Evolutionary conservation across 1,140 invertebrate genomes (phyloP), one percentile per base, ranked within the genome.

Genomic region (Phenacoccus solenopsis): DNA sequence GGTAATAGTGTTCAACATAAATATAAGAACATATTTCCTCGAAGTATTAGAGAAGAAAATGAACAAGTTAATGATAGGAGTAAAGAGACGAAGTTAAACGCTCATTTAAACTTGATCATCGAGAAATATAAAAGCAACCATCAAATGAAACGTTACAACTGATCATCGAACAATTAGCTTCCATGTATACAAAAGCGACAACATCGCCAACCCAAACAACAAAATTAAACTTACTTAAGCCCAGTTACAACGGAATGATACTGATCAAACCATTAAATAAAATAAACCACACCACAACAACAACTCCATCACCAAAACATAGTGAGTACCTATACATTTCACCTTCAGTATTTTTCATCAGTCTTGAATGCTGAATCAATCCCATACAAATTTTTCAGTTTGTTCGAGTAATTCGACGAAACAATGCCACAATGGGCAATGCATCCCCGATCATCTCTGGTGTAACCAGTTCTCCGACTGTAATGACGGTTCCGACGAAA

Each of bases 401-500:
- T 85, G 83, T 76, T 78, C 77, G 35, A 82, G 61, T 32, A 71
- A 82, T 69, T 80, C 78, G 20, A 82, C 79, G 21, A 79, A 84
- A 70, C 79, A 79, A 68, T 90, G 89, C 76, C 76, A 77, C 1
- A 84, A 83, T 75, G 88, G 86, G 0, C 83, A 84, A 73, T 92
- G 90, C 76, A 78, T 91, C 16, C 83, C 87, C 0, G 75, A 81
- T 56, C 83, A 83, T 10, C 84, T 85, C 1, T 82, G 86, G 69
- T 93, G 90, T 75, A 90, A 93, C 75, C 84, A 87, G 75, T 77
- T 90, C 3, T 80, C 86, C 7, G 90, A 93, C 75, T 93, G 90
- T 75, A 74, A 80, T 1, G 84, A 84, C 70, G 86, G 87, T 0
- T 86, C 86, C 72, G 90, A 92, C 75, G 90, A 91, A 77, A 78